Evolutionary conservation across 2,113 vertebrate species (phyloP).

Genomic region (Melozone crissalis): DNA sequence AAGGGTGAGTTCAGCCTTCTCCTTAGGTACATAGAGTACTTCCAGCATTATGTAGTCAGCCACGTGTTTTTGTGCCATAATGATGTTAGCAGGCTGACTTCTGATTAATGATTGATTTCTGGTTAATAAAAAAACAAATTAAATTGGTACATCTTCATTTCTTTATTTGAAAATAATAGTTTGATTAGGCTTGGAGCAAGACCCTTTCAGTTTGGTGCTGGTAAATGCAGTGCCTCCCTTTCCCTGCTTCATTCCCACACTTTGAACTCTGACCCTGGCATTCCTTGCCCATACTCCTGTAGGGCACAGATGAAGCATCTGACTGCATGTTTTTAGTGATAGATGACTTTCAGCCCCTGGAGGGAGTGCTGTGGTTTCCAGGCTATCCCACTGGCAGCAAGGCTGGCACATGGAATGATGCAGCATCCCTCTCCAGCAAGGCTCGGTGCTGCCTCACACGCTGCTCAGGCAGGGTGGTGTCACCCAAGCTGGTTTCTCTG

Average conservation of each 20-base stretch:
- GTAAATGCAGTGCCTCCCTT: background rate
- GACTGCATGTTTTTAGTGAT: background rate
- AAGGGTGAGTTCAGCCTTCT: background rate
- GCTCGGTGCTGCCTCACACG: rapidly evolving
- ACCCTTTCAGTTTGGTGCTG: background rate
- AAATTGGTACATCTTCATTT: background rate
- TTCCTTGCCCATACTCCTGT: rapidly evolving
- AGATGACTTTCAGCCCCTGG: background rate
- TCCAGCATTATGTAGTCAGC: background rate
- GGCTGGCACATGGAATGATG: background rate
- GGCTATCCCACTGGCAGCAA: rapidly evolving
- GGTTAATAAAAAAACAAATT: background rate
- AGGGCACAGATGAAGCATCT: rapidly evolving
- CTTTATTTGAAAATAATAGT: background rate
- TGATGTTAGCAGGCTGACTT: background rate
- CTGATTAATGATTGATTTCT: background rate
- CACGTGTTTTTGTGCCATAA: background rate
- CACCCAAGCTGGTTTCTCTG: background rate
- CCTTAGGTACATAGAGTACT: background rate
- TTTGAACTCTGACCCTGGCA: rapidly evolving
- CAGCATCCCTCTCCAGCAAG: background rate
- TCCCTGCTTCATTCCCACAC: background rate
- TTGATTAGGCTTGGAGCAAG: background rate
- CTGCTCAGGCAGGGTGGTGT: background rate
- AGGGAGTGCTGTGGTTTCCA: background rate